phyloP scores from a whole-genome alignment of 2,888 invertebrate species.

The Hoplodrina blanda region DNA sequence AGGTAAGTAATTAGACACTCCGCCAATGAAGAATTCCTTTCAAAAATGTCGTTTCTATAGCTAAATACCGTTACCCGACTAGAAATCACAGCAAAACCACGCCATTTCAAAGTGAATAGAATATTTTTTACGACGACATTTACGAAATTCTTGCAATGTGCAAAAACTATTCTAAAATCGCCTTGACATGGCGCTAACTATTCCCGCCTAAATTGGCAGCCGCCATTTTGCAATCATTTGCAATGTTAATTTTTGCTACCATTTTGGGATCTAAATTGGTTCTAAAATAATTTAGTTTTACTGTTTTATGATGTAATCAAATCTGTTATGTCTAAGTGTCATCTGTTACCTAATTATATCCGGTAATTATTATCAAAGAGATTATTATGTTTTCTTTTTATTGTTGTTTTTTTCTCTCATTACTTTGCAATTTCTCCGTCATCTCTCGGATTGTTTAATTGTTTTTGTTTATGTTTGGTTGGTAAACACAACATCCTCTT shows the following conservation, averaged over 20 bases:
- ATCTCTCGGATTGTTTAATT: constrained; percentile 18
- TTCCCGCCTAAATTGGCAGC: constrained; percentile 49
- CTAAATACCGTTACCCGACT: constrained; percentile 41
- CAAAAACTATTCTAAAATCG: constrained; percentile 63
- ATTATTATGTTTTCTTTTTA: constrained; percentile 21
- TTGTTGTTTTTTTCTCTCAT: constrained; percentile 3
- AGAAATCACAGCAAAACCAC: constrained; percentile 40
- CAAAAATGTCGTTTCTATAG: constrained; percentile 11
- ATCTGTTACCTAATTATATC: constrained; percentile 42
- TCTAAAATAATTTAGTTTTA: constrained; percentile 47
- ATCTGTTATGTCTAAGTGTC: constrained; percentile 38
- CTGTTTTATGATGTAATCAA: constrained; percentile 31
- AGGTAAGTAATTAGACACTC: constrained; percentile 12
- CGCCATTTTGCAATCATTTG: constrained; percentile 58
- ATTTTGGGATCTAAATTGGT: constrained; percentile 57
- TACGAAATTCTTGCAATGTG: constrained; percentile 58
- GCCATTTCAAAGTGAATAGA: constrained; percentile 32
- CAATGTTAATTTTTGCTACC: constrained; percentile 66
- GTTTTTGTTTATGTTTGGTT: not conserved
- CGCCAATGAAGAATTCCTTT: constrained; percentile 8
- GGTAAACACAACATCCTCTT: constrained; percentile 10
- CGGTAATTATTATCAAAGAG: constrained; percentile 35
- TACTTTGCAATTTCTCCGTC: constrained; percentile 10
- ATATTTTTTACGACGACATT: constrained; percentile 39
- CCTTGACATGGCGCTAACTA: constrained; percentile 66